These are phyloP conservation scores for Drosophila anomalata DNA, from an alignment of 2,888 invertebrate genomes.

Conservation along the genomic window DNA sequence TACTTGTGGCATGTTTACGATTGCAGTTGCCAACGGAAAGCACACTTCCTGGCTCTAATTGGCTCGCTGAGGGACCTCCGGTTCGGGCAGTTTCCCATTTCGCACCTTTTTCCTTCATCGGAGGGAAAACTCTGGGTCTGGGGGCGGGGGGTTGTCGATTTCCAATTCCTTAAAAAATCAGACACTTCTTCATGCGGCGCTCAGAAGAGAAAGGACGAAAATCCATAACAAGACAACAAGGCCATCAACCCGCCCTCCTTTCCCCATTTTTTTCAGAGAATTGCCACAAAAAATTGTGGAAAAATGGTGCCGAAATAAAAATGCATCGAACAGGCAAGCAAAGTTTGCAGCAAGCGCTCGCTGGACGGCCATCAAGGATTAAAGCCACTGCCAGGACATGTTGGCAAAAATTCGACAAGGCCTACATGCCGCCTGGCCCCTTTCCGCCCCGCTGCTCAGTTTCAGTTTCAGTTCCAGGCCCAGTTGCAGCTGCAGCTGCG, in stretches of 20 bases:
- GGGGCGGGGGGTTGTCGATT: too few relatives aligned
- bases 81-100: conserved; percentile 10
- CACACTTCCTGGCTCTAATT: conserved; percentile 60
- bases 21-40: conserved; percentile 49
- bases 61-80: conserved; percentile 26
- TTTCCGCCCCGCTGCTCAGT: too few relatives aligned
- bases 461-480: too few relatives aligned
- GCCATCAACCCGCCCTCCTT: background rate
- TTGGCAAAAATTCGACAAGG: conserved; percentile 36
- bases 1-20: conserved; percentile 10
- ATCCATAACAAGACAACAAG: background rate
- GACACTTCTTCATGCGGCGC: conserved; percentile 39
- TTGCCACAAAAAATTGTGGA: conserved; percentile 25
- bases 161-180: conserved; percentile 37
- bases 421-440: background rate
- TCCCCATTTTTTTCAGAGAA: background rate
- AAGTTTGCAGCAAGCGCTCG: conserved; percentile 45
- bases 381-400: conserved; percentile 24
- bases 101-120: background rate
- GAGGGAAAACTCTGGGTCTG: too few relatives aligned
- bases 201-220: conserved; percentile 15
- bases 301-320: conserved; percentile 69
- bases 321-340: conserved; percentile 66
- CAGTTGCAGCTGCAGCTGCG: conserved; percentile 36
- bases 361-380: conserved; percentile 7